A percentile compares a stretch with the other conserved stretches of the same genome.
phyloP scores from a whole-genome alignment of 2,797 vertebrate species.

The Pseudocheirus occidentalis region DNA sequence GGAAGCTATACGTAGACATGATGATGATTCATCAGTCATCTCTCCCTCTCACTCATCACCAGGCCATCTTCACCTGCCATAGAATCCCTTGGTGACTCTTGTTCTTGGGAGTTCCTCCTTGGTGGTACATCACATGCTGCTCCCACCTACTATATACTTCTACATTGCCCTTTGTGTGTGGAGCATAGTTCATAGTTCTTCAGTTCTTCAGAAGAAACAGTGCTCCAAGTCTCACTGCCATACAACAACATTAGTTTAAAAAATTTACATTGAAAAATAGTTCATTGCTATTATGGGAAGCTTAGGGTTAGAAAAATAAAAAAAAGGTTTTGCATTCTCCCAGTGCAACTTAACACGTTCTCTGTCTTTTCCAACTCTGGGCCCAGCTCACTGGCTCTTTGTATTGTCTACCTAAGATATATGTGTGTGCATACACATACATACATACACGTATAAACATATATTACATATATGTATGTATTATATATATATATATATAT shows the following conservation, averaged over 20 bases:
- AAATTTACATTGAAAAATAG: neutral
- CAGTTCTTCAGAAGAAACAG: neutral
- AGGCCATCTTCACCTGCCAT: neutral
- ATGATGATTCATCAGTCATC: neutral
- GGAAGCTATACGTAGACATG: neutral
- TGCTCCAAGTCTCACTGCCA: neutral
- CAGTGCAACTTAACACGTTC: neutral
- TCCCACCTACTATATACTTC: neutral
- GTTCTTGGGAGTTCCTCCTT: neutral
- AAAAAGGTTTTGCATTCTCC: neutral
- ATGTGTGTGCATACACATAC: too few species aligned
- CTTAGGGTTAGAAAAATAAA: neutral
- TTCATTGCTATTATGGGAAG: neutral
- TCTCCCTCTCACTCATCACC: neutral
- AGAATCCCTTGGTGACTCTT: neutral
- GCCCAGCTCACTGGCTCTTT: neutral
- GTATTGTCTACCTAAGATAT: neutral
- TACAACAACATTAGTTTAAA: neutral
- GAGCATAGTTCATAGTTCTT: neutral
- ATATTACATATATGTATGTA: too few species aligned
- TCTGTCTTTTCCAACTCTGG: neutral
- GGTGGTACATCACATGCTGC: neutral
- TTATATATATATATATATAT: neutral
- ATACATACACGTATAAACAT: neutral
- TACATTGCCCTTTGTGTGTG: neutral